phyloP scores from a whole-genome alignment of 2,888 invertebrate species.

The Apoda limacodes region DNA sequence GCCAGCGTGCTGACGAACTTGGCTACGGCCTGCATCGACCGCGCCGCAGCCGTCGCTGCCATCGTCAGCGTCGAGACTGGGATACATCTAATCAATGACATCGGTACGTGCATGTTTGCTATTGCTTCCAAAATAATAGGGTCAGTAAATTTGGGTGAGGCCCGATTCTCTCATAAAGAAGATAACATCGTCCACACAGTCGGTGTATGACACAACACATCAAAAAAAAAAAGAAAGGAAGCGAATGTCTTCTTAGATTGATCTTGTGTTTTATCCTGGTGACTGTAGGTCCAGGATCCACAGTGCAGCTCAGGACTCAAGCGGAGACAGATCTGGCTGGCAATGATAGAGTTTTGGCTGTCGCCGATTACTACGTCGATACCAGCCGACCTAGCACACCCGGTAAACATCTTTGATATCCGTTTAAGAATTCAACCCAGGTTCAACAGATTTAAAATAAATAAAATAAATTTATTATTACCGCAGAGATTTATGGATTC shows the following conservation, averaged over 20 bases:
- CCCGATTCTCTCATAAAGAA: too few relatives aligned
- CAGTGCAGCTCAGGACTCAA: constrained; percentile 65
- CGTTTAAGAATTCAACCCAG: too few relatives aligned
- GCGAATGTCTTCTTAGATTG: too few relatives aligned
- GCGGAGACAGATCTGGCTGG: constrained; percentile 55
- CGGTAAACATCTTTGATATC: constrained; percentile 26
- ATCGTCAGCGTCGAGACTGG: constrained; percentile 36
- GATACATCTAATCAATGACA: constrained; percentile 71
- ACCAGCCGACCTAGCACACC: constrained; percentile 74
- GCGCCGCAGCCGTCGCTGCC: constrained; percentile 47
- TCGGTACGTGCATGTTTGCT: constrained; percentile 55
- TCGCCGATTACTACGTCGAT: constrained; percentile 71
- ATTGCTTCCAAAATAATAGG: too few relatives aligned
- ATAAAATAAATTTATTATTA: too few relatives aligned
- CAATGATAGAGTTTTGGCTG: constrained; percentile 63
- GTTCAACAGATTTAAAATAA: too few relatives aligned
- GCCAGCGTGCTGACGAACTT: constrained; percentile 67
- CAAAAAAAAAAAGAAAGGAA: too few relatives aligned
- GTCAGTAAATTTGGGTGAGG: too few relatives aligned
- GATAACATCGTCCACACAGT: too few relatives aligned
- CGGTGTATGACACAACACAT: too few relatives aligned
- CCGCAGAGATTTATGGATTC: too few relatives aligned
- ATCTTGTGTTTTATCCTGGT: too few relatives aligned
- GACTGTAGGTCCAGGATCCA: constrained; percentile 66
- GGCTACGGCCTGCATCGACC: constrained; percentile 31